Evolutionary conservation across 53 echinoderm and acorn worm species (phyloP).

Genomic region (Patiria pectinifera): DNA sequence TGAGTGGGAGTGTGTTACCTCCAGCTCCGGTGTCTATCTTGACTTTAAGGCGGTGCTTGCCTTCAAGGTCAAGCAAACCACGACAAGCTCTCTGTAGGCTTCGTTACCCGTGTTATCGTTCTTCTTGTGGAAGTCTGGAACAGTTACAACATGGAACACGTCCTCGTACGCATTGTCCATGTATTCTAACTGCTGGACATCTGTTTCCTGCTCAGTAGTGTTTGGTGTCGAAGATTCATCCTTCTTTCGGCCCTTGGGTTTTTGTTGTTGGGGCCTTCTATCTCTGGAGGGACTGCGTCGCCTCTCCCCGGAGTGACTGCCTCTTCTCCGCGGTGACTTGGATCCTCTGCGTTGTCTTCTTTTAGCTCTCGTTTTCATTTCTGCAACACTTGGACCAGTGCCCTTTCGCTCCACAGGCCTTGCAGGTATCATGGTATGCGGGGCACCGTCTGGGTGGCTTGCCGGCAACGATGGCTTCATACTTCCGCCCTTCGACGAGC

Average conservation of each 20-base stretch:
- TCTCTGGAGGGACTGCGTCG: background rate
- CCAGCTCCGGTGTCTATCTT: slow-evolving; percentile 71
- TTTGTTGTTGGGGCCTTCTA: background rate
- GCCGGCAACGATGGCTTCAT: slow-evolving; percentile 24
- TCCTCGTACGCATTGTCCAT: background rate
- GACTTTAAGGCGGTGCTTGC: background rate
- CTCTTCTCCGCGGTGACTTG: background rate
- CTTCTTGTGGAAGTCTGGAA: background rate
- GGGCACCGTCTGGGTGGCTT: background rate
- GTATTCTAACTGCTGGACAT: background rate
- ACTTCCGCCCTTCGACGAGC: slow-evolving; percentile 52
- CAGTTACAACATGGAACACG: slow-evolving; percentile 29
- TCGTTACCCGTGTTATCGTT: slow-evolving; percentile 11
- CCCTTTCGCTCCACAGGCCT: slow-evolving; percentile 41
- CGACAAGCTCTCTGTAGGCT: slow-evolving; percentile 26
- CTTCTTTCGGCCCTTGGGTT: background rate
- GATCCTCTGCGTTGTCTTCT: background rate
- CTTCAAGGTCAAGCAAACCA: slow-evolving; percentile 24
- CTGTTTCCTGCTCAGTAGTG: background rate
- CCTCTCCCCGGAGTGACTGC: no score
- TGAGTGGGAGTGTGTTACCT: slow-evolving; percentile 54
- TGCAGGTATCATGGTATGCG: slow-evolving; percentile 61
- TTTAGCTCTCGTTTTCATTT: slow-evolving; percentile 18
- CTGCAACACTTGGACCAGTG: slow-evolving; percentile 56
- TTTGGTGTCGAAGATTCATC: background rate